Conservation (phyloP, 2,888 invertebrate species). For the Halocaridina rubra region DNA sequence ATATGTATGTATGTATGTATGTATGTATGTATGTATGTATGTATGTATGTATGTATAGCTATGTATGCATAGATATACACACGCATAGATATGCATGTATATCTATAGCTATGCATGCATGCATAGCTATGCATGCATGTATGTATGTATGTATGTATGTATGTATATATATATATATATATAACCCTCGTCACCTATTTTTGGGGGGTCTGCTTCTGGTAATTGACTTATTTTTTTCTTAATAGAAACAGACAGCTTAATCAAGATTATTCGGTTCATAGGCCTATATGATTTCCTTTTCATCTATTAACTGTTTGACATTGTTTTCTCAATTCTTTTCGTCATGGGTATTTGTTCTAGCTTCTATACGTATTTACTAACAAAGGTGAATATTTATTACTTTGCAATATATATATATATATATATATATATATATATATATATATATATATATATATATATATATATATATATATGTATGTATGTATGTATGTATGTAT, state of each 20-base stretch:
- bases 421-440: slow-evolving; percentile 8
- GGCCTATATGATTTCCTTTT: too few species aligned
- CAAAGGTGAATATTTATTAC: too few species aligned
- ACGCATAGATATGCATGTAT: neutral
- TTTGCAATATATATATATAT: slow-evolving; percentile 8
- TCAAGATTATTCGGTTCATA: too few species aligned
- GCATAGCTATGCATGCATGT: slow-evolving; percentile 1
- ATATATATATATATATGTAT: neutral
- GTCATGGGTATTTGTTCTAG: too few species aligned
- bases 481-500: neutral
- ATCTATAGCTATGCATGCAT: neutral
- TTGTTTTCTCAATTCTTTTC: too few species aligned
- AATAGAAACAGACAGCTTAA: too few species aligned
- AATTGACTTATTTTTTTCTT: too few species aligned
- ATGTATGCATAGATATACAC: neutral
- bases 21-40: neutral
- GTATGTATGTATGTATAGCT: neutral
- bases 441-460: neutral
- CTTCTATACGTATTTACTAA: too few species aligned
- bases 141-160: neutral
- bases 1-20: neutral
- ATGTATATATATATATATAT: neutral
- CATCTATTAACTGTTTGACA: too few species aligned
- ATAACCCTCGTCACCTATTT: too few species aligned
- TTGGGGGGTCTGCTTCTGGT: too few species aligned